These are phyloP conservation scores for Eupsittula cactorum DNA, from an alignment of 2,113 vertebrate species.

Conservation along the genomic window DNA sequence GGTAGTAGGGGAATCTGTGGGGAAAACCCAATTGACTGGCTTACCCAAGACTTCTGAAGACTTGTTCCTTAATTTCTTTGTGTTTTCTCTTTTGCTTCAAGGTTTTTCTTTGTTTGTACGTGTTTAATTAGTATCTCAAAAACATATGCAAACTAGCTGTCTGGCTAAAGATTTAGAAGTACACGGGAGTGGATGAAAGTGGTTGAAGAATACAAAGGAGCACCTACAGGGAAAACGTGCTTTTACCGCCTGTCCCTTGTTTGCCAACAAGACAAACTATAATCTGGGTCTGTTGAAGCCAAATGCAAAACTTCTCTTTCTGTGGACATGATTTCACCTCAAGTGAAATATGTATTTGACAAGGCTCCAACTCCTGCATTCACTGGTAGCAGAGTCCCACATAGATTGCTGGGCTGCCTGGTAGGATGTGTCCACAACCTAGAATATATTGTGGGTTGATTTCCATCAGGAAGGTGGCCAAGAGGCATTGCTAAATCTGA, in stretches of 20 bases:
- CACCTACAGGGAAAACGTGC: constrained; percentile 59
- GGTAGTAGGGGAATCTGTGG: constrained; percentile 49
- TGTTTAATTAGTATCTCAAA: constrained; percentile 71
- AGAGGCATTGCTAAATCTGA: background rate
- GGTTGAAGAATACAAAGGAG: constrained; percentile 58
- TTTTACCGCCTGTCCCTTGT: constrained; percentile 25
- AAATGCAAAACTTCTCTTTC: background rate
- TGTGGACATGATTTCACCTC: constrained; percentile 24
- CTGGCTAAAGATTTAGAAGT: constrained; percentile 53
- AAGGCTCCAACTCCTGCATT: background rate
- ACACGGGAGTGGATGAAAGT: constrained; percentile 62
- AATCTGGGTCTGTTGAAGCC: background rate
- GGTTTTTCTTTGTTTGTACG: constrained; percentile 68
- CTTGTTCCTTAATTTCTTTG: constrained; percentile 66
- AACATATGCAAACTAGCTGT: constrained; percentile 63
- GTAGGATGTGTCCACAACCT: background rate
- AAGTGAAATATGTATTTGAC: background rate
- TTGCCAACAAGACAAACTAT: constrained; percentile 20
- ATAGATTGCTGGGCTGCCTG: background rate
- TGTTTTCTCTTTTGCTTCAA: constrained; percentile 56
- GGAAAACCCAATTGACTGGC: constrained; percentile 60
- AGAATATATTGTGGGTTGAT: background rate
- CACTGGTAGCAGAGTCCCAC: background rate
- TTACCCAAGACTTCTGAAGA: constrained; percentile 52
- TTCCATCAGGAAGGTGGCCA: background rate